Conservation (phyloP, 2,797 vertebrate species). For the Mergus octosetaceus region DNA sequence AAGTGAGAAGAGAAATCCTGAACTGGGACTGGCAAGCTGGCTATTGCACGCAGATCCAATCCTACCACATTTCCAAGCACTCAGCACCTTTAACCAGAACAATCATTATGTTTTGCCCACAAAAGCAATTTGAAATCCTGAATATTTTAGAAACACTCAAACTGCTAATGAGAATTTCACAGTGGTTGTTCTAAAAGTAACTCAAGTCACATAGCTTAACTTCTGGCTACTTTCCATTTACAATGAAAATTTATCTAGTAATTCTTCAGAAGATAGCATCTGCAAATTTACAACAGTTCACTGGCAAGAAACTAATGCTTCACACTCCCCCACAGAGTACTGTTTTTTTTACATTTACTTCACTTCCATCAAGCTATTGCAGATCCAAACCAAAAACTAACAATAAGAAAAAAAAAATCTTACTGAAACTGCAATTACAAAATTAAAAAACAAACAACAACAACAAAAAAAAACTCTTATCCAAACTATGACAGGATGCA, state of each 20-base stretch:
- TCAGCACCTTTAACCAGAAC: neutral
- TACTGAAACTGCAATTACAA: neutral
- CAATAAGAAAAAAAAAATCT: neutral
- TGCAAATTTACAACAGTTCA: neutral
- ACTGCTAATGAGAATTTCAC: neutral
- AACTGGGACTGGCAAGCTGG: neutral
- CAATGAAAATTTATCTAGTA: neutral
- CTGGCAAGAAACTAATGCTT: slow-evolving; percentile 34
- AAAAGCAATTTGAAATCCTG: neutral
- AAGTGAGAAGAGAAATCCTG: neutral
- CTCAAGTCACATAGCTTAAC: neutral
- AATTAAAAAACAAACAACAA: neutral
- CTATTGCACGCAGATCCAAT: neutral
- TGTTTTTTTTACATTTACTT: neutral
- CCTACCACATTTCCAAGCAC: neutral
- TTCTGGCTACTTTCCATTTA: neutral
- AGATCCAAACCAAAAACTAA: neutral
- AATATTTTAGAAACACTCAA: neutral
- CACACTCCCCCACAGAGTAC: slow-evolving; percentile 1
- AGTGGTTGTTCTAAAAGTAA: neutral
- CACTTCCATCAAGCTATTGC: neutral
- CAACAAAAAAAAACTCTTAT: neutral
- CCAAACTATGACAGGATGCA: neutral
- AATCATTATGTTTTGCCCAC: neutral
- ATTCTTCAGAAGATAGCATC: neutral